These are phyloP conservation scores for Pristis pectinata DNA, from an alignment of 2,797 vertebrate species.

Conservation along the genomic window DNA sequence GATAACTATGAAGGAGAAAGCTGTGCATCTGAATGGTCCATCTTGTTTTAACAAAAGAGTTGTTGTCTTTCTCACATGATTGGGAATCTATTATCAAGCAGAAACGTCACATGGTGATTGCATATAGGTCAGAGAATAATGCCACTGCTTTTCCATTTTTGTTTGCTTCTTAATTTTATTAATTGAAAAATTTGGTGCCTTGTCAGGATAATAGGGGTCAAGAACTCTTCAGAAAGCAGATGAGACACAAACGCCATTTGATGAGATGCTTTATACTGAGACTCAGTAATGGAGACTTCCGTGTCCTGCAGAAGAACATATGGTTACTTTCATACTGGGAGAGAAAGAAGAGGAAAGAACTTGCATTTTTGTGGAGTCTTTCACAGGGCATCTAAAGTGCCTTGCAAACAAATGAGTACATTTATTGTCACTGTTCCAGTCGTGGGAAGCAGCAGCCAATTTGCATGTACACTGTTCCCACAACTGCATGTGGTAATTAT, in stretches of 20 bases:
- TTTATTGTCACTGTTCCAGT: not conserved
- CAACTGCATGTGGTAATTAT: not conserved
- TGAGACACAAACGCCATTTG: not conserved
- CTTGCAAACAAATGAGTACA: not conserved
- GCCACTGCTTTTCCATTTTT: constrained; percentile 20
- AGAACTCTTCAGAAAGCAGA: constrained; percentile 4
- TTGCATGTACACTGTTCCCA: not conserved
- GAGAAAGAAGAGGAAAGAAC: not conserved
- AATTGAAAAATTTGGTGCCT: constrained; percentile 30
- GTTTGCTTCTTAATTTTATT: constrained; percentile 37
- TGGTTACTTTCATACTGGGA: not conserved
- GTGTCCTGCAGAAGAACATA: not conserved
- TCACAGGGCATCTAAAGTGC: not conserved
- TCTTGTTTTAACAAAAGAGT: constrained; percentile 19
- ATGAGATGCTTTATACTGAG: not conserved
- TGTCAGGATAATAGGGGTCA: constrained; percentile 32
- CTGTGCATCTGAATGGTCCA: constrained; percentile 1
- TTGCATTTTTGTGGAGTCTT: not conserved
- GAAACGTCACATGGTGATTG: constrained; percentile 29
- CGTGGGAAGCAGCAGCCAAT: not conserved
- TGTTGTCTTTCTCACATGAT: constrained; percentile 11
- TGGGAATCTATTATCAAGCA: constrained; percentile 15
- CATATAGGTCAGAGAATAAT: constrained; percentile 31
- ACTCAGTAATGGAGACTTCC: not conserved
- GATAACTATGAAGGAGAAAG: constrained; percentile 26